Percentiles rank a stretch among this genome's conserved stretches.
Evolutionary conservation across 2,888 invertebrate genomes (phyloP).

Genomic region (Thumatha senex): DNA sequence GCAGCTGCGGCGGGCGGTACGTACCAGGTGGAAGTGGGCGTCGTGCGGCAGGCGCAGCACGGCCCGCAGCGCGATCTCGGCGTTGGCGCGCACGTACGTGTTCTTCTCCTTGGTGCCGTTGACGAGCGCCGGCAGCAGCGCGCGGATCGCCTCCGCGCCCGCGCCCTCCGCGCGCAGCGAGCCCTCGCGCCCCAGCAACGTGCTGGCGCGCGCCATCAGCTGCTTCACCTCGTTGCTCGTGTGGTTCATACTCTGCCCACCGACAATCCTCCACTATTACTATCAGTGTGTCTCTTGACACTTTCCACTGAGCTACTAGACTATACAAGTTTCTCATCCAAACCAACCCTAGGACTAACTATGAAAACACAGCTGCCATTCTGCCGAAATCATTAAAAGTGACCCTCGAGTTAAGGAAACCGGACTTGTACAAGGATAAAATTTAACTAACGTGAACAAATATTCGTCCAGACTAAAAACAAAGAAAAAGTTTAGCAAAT

Average conservation of each 20-base stretch:
- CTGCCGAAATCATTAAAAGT: no score
- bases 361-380: no score
- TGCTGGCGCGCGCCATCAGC: constrained; percentile 91
- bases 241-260: constrained; percentile 93
- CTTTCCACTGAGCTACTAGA: no score
- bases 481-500: no score
- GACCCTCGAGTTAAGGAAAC: no score
- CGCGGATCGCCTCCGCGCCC: constrained; percentile 87
- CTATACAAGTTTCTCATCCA: no score
- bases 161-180: constrained; percentile 30
- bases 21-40: constrained; percentile 88
- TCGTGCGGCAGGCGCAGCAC: constrained; percentile 91
- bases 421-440: no score
- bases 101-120: constrained; percentile 99
- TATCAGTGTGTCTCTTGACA: no score
- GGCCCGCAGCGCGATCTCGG: constrained; percentile 95
- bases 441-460: no score
- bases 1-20: background rate
- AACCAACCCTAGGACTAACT: no score
- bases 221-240: constrained; percentile 97
- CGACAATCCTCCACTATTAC: background rate
- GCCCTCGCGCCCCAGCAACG: constrained; percentile 85
- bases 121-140: constrained; percentile 94
- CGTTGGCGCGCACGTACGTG: constrained; percentile 95
- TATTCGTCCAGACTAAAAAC: no score